Percentiles rank a stretch among this genome's conserved stretches.
Evolutionary conservation across 2,797 vertebrate species (phyloP).

Genomic region (Aphelocoma californica): DNA sequence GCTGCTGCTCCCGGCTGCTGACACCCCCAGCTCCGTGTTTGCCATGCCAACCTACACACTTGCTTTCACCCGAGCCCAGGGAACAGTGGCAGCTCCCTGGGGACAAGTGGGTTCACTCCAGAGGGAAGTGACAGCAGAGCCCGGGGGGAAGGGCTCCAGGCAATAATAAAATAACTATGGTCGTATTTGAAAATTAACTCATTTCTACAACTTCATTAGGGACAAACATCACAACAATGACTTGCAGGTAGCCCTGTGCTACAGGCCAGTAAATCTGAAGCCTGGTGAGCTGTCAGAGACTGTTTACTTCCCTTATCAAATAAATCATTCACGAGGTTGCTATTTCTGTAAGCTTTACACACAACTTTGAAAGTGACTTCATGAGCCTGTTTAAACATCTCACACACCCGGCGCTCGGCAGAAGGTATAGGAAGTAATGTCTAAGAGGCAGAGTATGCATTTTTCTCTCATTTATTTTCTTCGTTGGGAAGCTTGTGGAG

Average conservation of each 20-base stretch:
- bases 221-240: not conserved
- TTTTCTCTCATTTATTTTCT: not conserved
- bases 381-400: not conserved
- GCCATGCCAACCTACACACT: accelerated
- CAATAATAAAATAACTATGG: not conserved
- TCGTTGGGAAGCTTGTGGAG: not conserved
- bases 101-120: not conserved
- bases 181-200: not conserved
- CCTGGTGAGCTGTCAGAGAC: not conserved
- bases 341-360: not conserved
- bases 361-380: not conserved
- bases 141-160: not conserved
- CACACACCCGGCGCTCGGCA: not conserved
- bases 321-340: not conserved
- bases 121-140: not conserved
- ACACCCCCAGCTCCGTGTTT: not conserved
- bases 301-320: not conserved
- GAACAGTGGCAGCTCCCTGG: not conserved
- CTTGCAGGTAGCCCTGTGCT: not conserved
- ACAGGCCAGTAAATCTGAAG: not conserved
- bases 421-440: not conserved
- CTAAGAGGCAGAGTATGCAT: not conserved
- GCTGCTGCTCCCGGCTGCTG: not conserved
- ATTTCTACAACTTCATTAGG: not conserved
- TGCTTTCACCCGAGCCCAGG: accelerated